These are phyloP conservation scores for Andrena trimmerana DNA, from an alignment of 2,888 invertebrate species.

Conservation along the genomic window DNA sequence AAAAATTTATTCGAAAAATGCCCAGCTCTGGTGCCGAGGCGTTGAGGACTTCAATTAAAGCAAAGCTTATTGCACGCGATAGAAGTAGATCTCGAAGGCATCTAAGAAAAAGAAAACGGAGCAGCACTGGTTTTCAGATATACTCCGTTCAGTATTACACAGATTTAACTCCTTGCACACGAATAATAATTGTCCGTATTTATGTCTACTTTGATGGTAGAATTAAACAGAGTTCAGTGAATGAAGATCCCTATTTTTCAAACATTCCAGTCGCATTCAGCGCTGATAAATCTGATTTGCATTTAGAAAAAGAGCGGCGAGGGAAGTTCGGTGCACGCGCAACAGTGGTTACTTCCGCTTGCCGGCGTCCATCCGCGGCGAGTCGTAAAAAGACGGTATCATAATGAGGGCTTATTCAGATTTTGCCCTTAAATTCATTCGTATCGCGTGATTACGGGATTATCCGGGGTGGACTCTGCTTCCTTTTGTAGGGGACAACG, in stretches of 20 bases:
- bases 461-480: slow-evolving; percentile 56
- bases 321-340: background rate
- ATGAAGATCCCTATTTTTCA: background rate
- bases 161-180: too few species aligned
- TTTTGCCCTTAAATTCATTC: slow-evolving; percentile 60
- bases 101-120: too few species aligned
- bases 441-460: slow-evolving; percentile 65
- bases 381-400: slow-evolving; percentile 28
- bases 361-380: background rate
- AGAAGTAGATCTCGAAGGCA: too few species aligned
- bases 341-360: slow-evolving; percentile 1
- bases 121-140: too few species aligned
- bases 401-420: slow-evolving; percentile 53
- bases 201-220: too few species aligned
- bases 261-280: background rate
- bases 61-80: too few species aligned
- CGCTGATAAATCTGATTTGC: background rate
- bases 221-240: too few species aligned
- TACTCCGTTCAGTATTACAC: too few species aligned
- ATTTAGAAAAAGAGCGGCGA: background rate
- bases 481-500: slow-evolving; percentile 62
- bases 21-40: too few species aligned
- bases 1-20: too few species aligned
- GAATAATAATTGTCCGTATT: too few species aligned
- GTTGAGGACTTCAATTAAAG: too few species aligned